These are phyloP conservation scores for Phrixothrix hirtus DNA, from an alignment of 2,888 invertebrate species.

Conservation along the genomic window DNA sequence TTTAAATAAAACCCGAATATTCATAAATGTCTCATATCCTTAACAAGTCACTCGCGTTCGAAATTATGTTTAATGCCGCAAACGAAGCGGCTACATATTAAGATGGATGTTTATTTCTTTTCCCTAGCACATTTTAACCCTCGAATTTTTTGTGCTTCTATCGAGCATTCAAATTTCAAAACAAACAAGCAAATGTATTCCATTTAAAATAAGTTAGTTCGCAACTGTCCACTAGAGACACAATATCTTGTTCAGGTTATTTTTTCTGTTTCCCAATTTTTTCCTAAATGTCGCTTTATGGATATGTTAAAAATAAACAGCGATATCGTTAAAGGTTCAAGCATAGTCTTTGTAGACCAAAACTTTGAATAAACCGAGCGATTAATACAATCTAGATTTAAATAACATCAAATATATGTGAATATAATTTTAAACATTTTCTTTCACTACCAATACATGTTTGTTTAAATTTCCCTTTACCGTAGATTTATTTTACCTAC, in stretches of 20 bases:
- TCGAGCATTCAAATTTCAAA: not conserved
- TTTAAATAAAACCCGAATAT: slow-evolving; percentile 13
- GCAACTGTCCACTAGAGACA: slow-evolving; percentile 16
- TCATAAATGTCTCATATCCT: slow-evolving; percentile 14
- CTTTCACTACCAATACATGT: too few species aligned
- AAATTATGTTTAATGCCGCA: slow-evolving; percentile 9
- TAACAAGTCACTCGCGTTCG: slow-evolving; percentile 12
- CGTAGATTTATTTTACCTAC: too few species aligned
- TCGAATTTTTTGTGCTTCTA: slow-evolving; percentile 11
- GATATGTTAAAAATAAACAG: too few species aligned
- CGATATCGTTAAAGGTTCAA: too few species aligned
- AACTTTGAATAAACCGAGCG: not conserved
- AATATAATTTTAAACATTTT: too few species aligned
- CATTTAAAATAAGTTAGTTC: slow-evolving; percentile 17
- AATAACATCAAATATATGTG: too few species aligned
- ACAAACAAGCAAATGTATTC: slow-evolving; percentile 11
- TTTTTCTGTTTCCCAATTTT: slow-evolving; percentile 7
- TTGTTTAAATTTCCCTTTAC: too few species aligned
- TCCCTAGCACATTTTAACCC: too few species aligned
- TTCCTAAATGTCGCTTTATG: slow-evolving; percentile 6
- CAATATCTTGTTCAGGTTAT: slow-evolving; percentile 15
- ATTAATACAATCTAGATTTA: too few species aligned
- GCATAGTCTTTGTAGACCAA: too few species aligned
- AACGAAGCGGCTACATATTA: slow-evolving; percentile 9
- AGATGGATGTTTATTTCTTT: slow-evolving; percentile 2